Evolutionary conservation across 2,797 vertebrate species (phyloP), one percentile per base, ranked within the genome.

Genomic region (Eleutherodactylus coqui): DNA sequence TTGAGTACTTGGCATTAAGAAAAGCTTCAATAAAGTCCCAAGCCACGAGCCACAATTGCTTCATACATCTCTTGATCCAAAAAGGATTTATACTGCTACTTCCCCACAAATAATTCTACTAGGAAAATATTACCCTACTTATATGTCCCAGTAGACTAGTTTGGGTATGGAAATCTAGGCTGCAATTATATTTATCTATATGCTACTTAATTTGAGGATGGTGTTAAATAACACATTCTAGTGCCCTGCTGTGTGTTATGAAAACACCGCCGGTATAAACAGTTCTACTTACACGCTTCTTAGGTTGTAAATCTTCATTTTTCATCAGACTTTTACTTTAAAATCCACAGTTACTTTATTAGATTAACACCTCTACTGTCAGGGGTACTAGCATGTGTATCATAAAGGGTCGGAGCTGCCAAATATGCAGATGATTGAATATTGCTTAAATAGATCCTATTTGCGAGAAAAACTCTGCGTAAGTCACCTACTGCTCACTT

Each of bases 121-220:
- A 86, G 72, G 80, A 82, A 76, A 86, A 82, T 58, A 77, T 86
- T 67, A 36, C 60, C 58, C 60, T 43, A n/a, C 73, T 86, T 82
- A 82, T 81, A 62, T 34, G 73, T 76, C 79, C 79, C 72, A 51
- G 67, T 43, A 82, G 85, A 86, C 47, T 45, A 41, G 45, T 86
- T 82, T 82, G 55, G 45, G 60, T 76, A 82, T 75, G 79, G 72
- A 86, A 86, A 86, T 86, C 49, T 64, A 86, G 79, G 38, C 38
- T 27, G 80, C 78, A 82, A 67, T 82, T 86, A 76, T 82, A 76
- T 86, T 86, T 80, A 82, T 82, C 79, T 82, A 81, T 81, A 73
- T 77, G 72, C 58, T 82, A 60, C 79, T 82, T 86, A 76, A 86
- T 86, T 86, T 86, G 29, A 75, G 72, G 45, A 77, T 82, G 78